Percentiles rank a stretch among this genome's conserved stretches.
Conservation (phyloP, 2,113 vertebrate genomes). For the Protobothrops mucrosquamatus region DNA sequence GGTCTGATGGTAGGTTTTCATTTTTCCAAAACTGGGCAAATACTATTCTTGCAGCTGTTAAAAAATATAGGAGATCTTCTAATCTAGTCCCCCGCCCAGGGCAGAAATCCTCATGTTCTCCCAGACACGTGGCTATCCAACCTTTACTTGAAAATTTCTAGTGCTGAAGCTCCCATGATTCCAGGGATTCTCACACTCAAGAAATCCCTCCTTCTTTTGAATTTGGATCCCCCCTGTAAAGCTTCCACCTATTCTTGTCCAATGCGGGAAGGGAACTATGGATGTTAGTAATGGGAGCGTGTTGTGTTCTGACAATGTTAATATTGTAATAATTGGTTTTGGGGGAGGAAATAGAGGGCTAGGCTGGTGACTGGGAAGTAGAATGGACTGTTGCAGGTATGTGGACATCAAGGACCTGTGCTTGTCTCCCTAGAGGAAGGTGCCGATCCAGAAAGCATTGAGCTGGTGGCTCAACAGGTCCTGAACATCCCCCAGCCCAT, state of each 20-base stretch:
- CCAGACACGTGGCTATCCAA: not conserved
- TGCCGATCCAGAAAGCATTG: constrained; percentile 82
- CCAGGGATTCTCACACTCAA: not conserved
- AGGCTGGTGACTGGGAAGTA: not conserved
- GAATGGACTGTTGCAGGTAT: too few relatives aligned
- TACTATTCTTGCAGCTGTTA: too few relatives aligned
- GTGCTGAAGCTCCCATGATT: not conserved
- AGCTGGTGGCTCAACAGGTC: constrained; percentile 78
- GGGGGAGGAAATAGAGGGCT: too few relatives aligned
- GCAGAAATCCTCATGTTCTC: not conserved
- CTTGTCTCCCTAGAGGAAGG: constrained; percentile 75
- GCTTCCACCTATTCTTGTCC: not conserved
- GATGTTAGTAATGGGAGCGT: not conserved
- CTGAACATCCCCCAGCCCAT: constrained; percentile 78
- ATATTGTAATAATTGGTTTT: not conserved
- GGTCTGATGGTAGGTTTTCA: too few relatives aligned
- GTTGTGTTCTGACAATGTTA: not conserved
- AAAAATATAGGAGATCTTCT: not conserved
- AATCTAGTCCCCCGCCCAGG: not conserved
- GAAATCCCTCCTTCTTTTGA: not conserved
- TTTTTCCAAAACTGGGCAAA: too few relatives aligned
- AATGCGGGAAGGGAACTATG: not conserved
- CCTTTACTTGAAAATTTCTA: not conserved
- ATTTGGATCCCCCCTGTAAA: not conserved
- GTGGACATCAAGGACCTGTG: not conserved